phyloP scores from a whole-genome alignment of 2,797 vertebrate genomes.

The Rhinichthys osculus region DNA sequence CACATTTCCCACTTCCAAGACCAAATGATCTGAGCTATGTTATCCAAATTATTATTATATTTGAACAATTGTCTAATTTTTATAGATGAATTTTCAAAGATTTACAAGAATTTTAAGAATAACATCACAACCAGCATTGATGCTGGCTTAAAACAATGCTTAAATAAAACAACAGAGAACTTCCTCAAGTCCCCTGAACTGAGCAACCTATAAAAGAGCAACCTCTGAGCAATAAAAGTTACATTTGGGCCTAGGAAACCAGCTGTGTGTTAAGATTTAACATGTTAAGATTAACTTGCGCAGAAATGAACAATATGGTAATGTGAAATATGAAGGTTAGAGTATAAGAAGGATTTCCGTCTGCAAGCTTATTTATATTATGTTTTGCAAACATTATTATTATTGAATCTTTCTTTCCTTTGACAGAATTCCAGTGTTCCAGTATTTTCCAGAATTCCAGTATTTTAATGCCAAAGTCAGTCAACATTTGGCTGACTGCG shows the following conservation, averaged over 20 bases:
- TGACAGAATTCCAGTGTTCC: not conserved
- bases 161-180: too few species aligned
- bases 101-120: not conserved
- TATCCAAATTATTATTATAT: not conserved
- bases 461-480: not conserved
- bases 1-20: not conserved
- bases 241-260: slow-evolving; percentile 26
- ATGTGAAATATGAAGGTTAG: slow-evolving; percentile 7
- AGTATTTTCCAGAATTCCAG: too few species aligned
- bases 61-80: not conserved
- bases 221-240: slow-evolving; percentile 39
- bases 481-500: slow-evolving; percentile 13
- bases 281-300: slow-evolving; percentile 64
- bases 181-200: not conserved
- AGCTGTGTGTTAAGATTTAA: slow-evolving; percentile 66
- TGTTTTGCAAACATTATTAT: not conserved
- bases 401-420: not conserved
- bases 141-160: not conserved
- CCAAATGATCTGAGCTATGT: not conserved
- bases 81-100: too few species aligned
- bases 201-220: not conserved
- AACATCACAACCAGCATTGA: not conserved
- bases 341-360: not conserved
- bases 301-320: slow-evolving; percentile 67
- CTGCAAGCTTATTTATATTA: not conserved